These are phyloP conservation scores for Papilio helenus DNA, from an alignment of 1,140 invertebrate genomes.

Conservation along the genomic window DNA sequence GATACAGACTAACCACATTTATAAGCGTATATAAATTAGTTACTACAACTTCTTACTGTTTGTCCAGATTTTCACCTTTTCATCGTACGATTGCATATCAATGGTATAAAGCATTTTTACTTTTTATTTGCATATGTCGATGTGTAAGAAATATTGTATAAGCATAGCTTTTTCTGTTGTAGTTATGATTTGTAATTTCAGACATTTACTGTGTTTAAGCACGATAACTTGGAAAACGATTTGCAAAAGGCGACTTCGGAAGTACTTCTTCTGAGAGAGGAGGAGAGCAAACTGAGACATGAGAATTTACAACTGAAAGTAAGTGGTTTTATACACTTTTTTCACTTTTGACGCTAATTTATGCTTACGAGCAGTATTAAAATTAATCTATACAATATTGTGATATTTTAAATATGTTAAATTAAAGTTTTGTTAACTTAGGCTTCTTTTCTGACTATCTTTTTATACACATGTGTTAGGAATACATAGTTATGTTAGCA, in stretches of 20 bases:
- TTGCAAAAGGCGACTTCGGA: constrained; percentile 88
- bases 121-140: constrained; percentile 52
- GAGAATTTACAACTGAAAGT: constrained; percentile 93
- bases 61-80: neutral
- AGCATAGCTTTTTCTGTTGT: constrained; percentile 48
- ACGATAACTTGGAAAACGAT: constrained; percentile 81
- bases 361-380: neutral
- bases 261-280: constrained; percentile 89
- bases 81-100: neutral
- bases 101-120: constrained; percentile 23
- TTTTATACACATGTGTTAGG: too few species aligned
- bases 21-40: too few species aligned
- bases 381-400: too few species aligned
- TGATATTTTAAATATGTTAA: neutral
- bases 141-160: constrained; percentile 42
- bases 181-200: constrained; percentile 56
- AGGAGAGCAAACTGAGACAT: constrained; percentile 89
- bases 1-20: too few species aligned
- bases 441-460: too few species aligned
- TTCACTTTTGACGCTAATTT: neutral
- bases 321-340: constrained; percentile 44
- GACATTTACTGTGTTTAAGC: constrained; percentile 63
- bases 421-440: neutral
- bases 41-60: too few species aligned
- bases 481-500: neutral